phyloP scores from a whole-genome alignment of 2,888 invertebrate genomes.

The Melanostoma scalare region DNA sequence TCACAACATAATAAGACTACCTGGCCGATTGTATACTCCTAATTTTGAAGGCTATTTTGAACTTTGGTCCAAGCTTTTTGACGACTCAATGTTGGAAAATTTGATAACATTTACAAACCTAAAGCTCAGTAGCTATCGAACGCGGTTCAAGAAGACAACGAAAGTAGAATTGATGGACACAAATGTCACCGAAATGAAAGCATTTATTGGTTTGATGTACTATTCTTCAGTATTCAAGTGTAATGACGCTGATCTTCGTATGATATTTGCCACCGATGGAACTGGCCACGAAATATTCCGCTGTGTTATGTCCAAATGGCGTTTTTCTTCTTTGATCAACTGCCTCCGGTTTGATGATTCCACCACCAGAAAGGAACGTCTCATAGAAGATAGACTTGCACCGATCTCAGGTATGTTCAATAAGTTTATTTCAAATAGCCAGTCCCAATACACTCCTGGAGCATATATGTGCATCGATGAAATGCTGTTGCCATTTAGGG shows the following conservation, averaged over 20 bases:
- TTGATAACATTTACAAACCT: conserved; percentile 40
- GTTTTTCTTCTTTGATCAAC: conserved; percentile 33
- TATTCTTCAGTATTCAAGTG: conserved; percentile 51
- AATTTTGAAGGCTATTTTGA: too few relatives aligned
- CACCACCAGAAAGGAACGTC: conserved; percentile 43
- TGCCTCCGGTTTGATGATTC: conserved; percentile 63
- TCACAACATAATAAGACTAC: too few relatives aligned
- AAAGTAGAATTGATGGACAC: conserved; percentile 46
- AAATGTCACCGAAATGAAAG: too few relatives aligned
- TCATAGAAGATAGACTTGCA: conserved; percentile 58
- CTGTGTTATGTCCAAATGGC: conserved; percentile 21
- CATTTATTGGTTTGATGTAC: conserved; percentile 40
- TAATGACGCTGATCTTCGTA: conserved; percentile 49
- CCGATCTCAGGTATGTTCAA: conserved; percentile 63
- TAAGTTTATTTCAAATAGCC: conserved; percentile 65
- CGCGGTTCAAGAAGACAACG: conserved; percentile 47
- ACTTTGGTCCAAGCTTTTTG: conserved; percentile 39
- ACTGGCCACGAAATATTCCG: conserved; percentile 67
- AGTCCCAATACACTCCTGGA: conserved; percentile 57
- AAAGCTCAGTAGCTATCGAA: conserved; percentile 34
- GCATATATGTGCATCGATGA: conserved; percentile 63
- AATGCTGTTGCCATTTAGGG: conserved; percentile 66
- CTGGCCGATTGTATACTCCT: too few relatives aligned
- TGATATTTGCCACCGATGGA: conserved; percentile 57
- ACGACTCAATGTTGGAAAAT: conserved; percentile 34